Conservation (phyloP, 2,888 invertebrate genomes). For the Acrobasis suavella region DNA sequence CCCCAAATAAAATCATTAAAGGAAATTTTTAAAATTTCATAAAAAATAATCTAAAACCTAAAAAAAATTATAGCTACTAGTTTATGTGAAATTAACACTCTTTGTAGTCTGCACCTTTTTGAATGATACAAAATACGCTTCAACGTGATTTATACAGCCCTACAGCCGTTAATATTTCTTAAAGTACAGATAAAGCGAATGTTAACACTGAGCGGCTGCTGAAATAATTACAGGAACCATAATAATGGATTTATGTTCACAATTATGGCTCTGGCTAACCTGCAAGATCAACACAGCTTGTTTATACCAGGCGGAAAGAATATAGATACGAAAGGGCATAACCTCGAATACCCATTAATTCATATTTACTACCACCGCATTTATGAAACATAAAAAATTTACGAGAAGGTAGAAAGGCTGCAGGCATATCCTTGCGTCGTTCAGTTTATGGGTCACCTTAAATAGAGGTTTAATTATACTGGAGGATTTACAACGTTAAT, state of each 20-base stretch:
- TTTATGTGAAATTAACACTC: too few relatives aligned
- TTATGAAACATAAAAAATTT: constrained; percentile 79
- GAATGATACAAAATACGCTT: neutral
- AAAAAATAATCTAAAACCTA: too few relatives aligned
- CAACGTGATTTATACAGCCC: neutral
- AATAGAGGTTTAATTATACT: constrained; percentile 66
- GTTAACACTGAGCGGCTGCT: constrained; percentile 27
- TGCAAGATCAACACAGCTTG: constrained; percentile 51
- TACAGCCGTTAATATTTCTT: constrained; percentile 4
- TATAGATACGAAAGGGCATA: constrained; percentile 56
- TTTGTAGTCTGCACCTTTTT: neutral
- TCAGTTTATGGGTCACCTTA: constrained; percentile 70
- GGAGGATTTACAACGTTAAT: constrained; percentile 58
- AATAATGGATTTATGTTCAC: constrained; percentile 46
- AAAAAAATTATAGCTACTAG: too few relatives aligned
- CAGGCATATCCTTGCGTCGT: constrained; percentile 59
- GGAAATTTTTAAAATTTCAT: too few relatives aligned
- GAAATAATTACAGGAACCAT: constrained; percentile 44
- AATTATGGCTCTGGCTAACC: constrained; percentile 47
- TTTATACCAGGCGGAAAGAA: constrained; percentile 54
- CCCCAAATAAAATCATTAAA: too few relatives aligned
- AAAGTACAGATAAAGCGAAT: constrained; percentile 24
- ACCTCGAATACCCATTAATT: constrained; percentile 72
- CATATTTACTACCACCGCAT: constrained; percentile 73
- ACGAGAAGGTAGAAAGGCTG: constrained; percentile 69